A percentile compares a stretch with the other conserved stretches of the same genome.
Conservation (phyloP, 2,797 vertebrate species). For the Sebastes jordani region DNA sequence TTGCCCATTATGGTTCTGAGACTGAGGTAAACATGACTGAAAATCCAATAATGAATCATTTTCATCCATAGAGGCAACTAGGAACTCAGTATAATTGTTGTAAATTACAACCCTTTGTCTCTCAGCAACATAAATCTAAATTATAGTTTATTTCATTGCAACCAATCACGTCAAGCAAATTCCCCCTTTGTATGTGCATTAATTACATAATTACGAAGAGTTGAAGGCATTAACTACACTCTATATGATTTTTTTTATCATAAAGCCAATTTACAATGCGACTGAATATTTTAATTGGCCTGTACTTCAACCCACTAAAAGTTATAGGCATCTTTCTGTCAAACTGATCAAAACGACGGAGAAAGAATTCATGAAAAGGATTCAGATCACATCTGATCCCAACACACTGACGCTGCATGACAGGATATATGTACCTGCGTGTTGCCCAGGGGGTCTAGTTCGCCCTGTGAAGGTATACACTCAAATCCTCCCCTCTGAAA, state of each 20-base stretch:
- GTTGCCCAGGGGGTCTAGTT: slow-evolving; percentile 8
- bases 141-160: slow-evolving; percentile 33
- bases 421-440: slow-evolving; percentile 30
- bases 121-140: slow-evolving; percentile 26
- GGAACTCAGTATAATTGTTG: slow-evolving; percentile 19
- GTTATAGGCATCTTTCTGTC: background rate
- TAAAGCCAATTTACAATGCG: background rate
- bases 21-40: slow-evolving; percentile 49
- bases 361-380: background rate
- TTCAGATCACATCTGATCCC: slow-evolving; percentile 18
- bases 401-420: slow-evolving; percentile 14
- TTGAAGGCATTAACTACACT: background rate
- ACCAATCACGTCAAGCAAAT: slow-evolving; percentile 4
- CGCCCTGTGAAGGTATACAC: slow-evolving; percentile 9
- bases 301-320: background rate
- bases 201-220: slow-evolving; percentile 2
- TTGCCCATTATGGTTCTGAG: slow-evolving; percentile 62
- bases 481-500: slow-evolving; percentile 23
- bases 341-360: slow-evolving; percentile 9
- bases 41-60: slow-evolving; percentile 53
- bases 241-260: background rate
- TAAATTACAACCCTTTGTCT: slow-evolving; percentile 47
- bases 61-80: slow-evolving; percentile 7
- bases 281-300: background rate
- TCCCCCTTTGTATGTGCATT: background rate